Percentiles rank a stretch among this genome's conserved stretches.
Conservation (phyloP, 2,888 invertebrate genomes). For the Ichneumon xanthorius region DNA sequence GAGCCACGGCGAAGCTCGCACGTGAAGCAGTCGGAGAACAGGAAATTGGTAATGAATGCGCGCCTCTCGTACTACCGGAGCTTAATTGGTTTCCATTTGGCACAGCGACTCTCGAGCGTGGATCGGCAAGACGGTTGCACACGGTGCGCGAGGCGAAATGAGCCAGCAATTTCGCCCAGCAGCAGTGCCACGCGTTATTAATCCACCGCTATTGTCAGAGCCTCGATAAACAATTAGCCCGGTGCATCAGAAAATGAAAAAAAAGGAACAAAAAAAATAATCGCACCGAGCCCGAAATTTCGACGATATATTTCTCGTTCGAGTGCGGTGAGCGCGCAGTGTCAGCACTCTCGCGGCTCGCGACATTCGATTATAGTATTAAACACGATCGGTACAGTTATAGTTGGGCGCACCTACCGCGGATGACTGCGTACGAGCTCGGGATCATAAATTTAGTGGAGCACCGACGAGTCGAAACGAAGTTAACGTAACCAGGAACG, state of each 20-base stretch:
- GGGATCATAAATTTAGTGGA: constrained; percentile 56
- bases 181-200: too few species aligned
- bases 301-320: constrained; percentile 48
- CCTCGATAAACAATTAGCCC: too few species aligned
- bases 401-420: background rate
- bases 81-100: constrained; percentile 72
- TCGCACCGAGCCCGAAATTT: background rate
- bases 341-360: constrained; percentile 52
- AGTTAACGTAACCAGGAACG: constrained; percentile 59
- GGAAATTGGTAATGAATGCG: constrained; percentile 75
- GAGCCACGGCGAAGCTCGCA: background rate
- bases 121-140: background rate
- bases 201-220: too few species aligned
- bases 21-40: constrained; percentile 1
- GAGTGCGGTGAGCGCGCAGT: constrained; percentile 55
- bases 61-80: constrained; percentile 57
- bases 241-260: too few species aligned
- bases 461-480: constrained; percentile 61
- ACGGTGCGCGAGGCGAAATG: background rate
- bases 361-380: constrained; percentile 59
- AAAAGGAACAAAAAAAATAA: too few species aligned
- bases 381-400: constrained; percentile 23
- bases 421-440: constrained; percentile 15
- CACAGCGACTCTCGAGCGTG: constrained; percentile 20
- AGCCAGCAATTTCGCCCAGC: background rate